phyloP scores from a whole-genome alignment of 2,113 vertebrate genomes.

The Stomatorhinus ivindoensis region DNA sequence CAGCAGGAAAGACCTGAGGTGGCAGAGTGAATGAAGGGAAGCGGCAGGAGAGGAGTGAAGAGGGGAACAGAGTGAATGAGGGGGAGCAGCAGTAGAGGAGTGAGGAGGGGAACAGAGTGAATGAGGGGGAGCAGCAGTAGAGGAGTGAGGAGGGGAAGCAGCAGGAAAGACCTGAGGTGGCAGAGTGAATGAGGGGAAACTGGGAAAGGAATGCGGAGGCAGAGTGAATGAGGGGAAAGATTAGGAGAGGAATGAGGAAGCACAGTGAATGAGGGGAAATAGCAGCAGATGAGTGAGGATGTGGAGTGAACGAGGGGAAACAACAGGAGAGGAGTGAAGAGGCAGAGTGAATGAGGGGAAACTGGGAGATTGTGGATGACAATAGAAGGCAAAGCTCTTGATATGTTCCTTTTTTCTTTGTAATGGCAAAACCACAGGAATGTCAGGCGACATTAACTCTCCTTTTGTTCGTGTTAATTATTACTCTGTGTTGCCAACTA shows the following conservation, averaged over 20 bases:
- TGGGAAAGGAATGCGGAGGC: neutral
- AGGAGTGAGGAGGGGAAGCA: neutral
- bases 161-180: neutral
- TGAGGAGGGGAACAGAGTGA: neutral
- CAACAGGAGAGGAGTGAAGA: neutral
- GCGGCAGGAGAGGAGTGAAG: neutral
- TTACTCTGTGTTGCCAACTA: conserved; percentile 13
- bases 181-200: neutral
- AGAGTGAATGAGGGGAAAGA: neutral
- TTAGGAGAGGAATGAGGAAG: neutral
- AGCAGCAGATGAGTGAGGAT: neutral
- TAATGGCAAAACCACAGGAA: neutral
- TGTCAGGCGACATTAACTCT: conserved; percentile 12
- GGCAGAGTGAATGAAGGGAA: neutral
- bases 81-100: neutral
- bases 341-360: neutral
- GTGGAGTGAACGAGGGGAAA: neutral
- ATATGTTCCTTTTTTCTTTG: neutral
- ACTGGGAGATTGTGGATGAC: neutral
- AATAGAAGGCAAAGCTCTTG: neutral
- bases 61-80: neutral
- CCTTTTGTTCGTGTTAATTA: conserved; percentile 9
- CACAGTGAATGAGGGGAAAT: neutral
- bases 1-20: neutral
- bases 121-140: neutral